phyloP scores from a whole-genome alignment of 2,888 invertebrate species.

The Anticlea derivata region DNA sequence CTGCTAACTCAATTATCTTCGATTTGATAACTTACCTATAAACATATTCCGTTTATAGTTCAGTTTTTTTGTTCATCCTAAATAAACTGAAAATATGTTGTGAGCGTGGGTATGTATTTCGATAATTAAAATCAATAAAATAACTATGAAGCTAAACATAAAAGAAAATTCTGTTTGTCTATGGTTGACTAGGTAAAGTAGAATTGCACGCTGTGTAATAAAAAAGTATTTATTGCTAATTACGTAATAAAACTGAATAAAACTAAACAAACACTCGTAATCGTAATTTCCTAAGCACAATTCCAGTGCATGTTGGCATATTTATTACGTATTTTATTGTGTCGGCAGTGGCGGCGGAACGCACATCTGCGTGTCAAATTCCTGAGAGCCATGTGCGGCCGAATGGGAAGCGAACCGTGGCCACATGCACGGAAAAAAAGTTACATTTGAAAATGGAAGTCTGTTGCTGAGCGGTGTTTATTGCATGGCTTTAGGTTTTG shows the following conservation, averaged over 20 bases:
- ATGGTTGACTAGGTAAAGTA: too few species aligned
- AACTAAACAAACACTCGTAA: not conserved
- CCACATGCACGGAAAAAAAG: constrained; percentile 37
- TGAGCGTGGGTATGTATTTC: too few species aligned
- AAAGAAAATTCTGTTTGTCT: too few species aligned
- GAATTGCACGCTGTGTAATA: too few species aligned
- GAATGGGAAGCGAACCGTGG: constrained; percentile 77
- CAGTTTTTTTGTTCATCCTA: too few species aligned
- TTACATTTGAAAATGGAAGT: constrained; percentile 38
- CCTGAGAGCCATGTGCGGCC: constrained; percentile 79
- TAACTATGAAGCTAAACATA: too few species aligned
- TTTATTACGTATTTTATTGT: constrained; percentile 76
- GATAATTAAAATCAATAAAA: too few species aligned
- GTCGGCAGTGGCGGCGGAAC: constrained; percentile 59
- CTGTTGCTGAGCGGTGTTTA: constrained; percentile 28
- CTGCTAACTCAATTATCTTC: constrained; percentile 23
- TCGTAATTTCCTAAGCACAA: constrained; percentile 22
- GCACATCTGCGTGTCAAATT: constrained; percentile 83
- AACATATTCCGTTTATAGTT: too few species aligned
- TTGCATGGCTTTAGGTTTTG: constrained; percentile 12
- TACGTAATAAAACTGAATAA: too few species aligned
- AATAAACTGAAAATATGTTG: too few species aligned
- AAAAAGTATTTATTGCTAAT: too few species aligned
- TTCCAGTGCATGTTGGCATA: constrained; percentile 55
- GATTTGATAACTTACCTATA: too few species aligned